A percentile compares a stretch with the other conserved stretches of the same genome.
phyloP scores from a whole-genome alignment of 2,113 vertebrate species.

The Zootoca vivipara region DNA sequence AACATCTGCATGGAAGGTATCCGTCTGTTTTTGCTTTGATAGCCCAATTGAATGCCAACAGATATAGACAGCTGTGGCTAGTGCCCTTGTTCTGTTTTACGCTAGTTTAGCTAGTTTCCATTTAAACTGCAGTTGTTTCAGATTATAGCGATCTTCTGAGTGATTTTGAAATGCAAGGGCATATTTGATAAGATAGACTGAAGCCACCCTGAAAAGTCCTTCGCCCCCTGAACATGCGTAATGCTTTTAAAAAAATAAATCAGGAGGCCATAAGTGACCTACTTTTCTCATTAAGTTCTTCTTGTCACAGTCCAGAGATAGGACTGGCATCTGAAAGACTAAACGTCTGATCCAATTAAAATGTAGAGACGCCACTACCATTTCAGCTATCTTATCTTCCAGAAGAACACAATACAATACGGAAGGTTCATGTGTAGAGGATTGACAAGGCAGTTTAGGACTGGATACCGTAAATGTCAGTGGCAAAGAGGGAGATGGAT shows the following conservation, averaged over 20 bases:
- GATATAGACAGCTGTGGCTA: constrained; percentile 36
- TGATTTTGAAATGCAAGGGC: constrained; percentile 30
- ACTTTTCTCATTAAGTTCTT: not conserved
- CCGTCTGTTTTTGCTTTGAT: constrained; percentile 58
- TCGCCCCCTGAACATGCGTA: not conserved
- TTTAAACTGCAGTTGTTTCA: constrained; percentile 44
- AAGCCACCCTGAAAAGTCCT: not conserved
- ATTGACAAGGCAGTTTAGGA: not conserved
- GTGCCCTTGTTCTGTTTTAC: constrained; percentile 40
- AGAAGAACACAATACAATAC: not conserved
- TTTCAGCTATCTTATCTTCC: too few species aligned
- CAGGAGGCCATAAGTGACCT: not conserved
- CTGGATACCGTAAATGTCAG: not conserved
- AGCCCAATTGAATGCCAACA: constrained; percentile 48
- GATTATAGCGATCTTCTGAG: not conserved
- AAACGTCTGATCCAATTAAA: not conserved
- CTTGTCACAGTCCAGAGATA: not conserved
- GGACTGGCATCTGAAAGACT: not conserved
- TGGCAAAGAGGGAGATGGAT: not conserved
- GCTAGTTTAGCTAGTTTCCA: constrained; percentile 31
- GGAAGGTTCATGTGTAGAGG: not conserved
- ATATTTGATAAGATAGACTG: constrained; percentile 24
- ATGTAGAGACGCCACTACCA: not conserved
- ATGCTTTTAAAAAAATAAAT: too few species aligned
- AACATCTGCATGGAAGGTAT: constrained; percentile 52